Conservation (phyloP, 2,888 invertebrate genomes). For the Chymomyza amoena region DNA sequence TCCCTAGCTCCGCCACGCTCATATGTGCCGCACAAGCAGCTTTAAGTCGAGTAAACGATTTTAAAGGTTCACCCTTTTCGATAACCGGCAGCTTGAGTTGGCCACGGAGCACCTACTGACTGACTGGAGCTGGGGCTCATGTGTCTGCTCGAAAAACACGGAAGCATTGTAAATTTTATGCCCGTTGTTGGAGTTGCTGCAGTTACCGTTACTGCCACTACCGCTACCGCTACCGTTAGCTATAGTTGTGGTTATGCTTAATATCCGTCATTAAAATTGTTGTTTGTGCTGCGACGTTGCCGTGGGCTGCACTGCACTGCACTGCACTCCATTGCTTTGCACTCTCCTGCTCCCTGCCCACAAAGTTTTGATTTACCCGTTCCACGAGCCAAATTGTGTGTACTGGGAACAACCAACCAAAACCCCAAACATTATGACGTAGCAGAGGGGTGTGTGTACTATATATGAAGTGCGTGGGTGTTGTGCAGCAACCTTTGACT, state of each 20-base stretch:
- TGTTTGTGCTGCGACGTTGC: slow-evolving; percentile 42
- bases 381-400: neutral
- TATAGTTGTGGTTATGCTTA: slow-evolving; percentile 64
- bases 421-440: neutral
- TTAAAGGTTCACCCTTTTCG: neutral
- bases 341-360: too few species aligned
- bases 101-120: neutral
- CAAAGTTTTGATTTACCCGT: neutral
- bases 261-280: slow-evolving; percentile 69
- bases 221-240: slow-evolving; percentile 21
- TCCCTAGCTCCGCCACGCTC: too few species aligned
- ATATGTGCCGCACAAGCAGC: neutral
- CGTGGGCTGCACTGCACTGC: neutral
- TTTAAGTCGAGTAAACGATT: neutral
- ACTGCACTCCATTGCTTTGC: too few species aligned
- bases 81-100: neutral
- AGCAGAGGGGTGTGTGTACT: neutral
- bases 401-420: neutral
- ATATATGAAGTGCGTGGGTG: slow-evolving; percentile 11
- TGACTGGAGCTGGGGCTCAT: neutral
- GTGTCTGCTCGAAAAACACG: slow-evolving; percentile 29
- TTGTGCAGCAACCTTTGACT: neutral
- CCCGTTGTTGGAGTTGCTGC: slow-evolving; percentile 19
- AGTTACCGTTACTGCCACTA: neutral
- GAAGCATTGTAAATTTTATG: slow-evolving; percentile 57